These are phyloP conservation scores for Aporrectodea caliginosa DNA, from an alignment of 1,140 invertebrate species.

Conservation along the genomic window DNA sequence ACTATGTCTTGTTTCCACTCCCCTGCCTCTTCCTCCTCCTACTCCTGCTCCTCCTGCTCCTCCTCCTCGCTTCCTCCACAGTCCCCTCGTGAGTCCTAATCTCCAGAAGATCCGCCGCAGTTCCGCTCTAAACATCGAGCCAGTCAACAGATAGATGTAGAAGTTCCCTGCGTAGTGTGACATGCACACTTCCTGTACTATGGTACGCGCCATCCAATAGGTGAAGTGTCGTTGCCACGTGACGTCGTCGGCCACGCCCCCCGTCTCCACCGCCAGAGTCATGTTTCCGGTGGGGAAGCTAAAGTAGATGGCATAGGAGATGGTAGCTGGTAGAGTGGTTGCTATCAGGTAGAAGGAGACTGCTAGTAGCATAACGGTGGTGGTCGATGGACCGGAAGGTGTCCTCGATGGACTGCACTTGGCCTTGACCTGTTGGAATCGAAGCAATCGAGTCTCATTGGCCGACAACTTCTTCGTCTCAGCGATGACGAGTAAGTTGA, in stretches of 20 bases:
- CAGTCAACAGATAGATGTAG: conserved; percentile 52
- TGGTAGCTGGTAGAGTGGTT: conserved; percentile 49
- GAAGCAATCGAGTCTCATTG: conserved; percentile 36
- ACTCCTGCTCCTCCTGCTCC: not conserved
- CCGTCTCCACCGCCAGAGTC: conserved; percentile 16
- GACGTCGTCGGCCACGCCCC: conserved; percentile 34
- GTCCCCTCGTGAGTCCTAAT: not conserved
- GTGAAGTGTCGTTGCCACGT: conserved; percentile 44
- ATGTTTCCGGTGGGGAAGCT: conserved; percentile 36
- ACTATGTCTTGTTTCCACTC: too few relatives aligned
- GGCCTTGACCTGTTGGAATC: not conserved
- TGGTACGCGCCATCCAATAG: conserved; percentile 40
- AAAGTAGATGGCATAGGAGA: conserved; percentile 44
- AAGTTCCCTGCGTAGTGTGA: conserved; percentile 54
- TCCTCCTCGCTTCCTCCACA: not conserved
- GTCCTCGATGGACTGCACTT: not conserved
- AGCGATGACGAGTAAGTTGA: conserved; percentile 23
- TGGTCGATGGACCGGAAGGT: conserved; percentile 37
- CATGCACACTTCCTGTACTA: conserved; percentile 50
- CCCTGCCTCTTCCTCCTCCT: not conserved
- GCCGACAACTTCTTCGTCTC: conserved; percentile 40
- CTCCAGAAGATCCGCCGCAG: conserved; percentile 38
- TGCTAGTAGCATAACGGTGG: conserved; percentile 48
- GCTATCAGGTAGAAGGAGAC: conserved; percentile 54
- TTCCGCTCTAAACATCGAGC: conserved; percentile 49